Conservation (phyloP, 2,888 invertebrate species). For the Habrosyne pyritoides region DNA sequence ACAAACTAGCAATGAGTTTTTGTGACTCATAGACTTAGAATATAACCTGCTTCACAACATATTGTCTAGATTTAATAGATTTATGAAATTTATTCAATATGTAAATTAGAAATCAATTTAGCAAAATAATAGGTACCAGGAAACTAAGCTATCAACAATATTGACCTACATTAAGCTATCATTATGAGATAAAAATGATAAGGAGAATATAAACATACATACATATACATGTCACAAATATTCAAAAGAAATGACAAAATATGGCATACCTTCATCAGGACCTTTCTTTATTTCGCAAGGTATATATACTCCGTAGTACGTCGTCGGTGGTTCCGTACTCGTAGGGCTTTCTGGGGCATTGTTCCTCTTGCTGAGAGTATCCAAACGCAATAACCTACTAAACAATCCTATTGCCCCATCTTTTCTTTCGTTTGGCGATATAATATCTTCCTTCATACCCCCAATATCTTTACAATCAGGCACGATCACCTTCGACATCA, state of each 20-base stretch:
- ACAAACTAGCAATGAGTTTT: background rate
- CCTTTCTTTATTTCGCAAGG: constrained; percentile 81
- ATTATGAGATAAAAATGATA: constrained; percentile 19
- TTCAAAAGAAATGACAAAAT: constrained; percentile 9
- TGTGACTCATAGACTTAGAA: constrained; percentile 3
- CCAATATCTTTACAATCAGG: constrained; percentile 71
- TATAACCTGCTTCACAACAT: background rate
- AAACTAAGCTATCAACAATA: constrained; percentile 20
- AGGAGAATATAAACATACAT: constrained; percentile 8
- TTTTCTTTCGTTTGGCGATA: constrained; percentile 69
- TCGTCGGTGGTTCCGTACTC: constrained; percentile 55
- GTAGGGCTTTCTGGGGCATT: constrained; percentile 56
- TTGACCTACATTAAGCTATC: constrained; percentile 36
- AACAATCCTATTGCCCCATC: constrained; percentile 70
- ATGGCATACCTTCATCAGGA: constrained; percentile 73
- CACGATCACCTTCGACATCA: constrained; percentile 75
- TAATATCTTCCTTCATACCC: constrained; percentile 66
- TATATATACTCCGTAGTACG: constrained; percentile 79
- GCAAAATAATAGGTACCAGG: constrained; percentile 4
- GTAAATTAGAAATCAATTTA: too few relatives aligned
- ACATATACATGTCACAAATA: constrained; percentile 16
- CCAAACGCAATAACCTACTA: constrained; percentile 69
- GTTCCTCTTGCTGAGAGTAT: constrained; percentile 58
- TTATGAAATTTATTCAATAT: too few relatives aligned
- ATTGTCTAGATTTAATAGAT: too few relatives aligned